Evolutionary conservation across 2,797 vertebrate species (phyloP), one percentile per base, ranked within the genome.

Genomic region (Telmatherina bonti): DNA sequence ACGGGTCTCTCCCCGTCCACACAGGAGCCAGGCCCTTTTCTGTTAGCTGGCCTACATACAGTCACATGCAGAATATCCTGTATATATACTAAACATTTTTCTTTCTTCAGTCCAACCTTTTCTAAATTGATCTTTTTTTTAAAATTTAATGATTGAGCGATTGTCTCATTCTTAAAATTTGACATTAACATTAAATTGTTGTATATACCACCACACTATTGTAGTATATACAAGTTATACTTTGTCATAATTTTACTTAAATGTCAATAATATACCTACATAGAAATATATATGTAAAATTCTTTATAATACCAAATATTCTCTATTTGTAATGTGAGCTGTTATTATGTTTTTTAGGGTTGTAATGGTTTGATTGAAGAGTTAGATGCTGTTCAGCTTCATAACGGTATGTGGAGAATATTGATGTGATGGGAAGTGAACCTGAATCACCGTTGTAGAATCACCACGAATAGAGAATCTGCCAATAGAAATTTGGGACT

Each of bases 211-310:
- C 91, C 81, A 89, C 78, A 85, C 55, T 85, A 72, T 86, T 67
- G 92, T 89, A 88, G 92, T 88, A 90, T 81, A 91, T 83, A 90
- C 85, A 72, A 69, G 93, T 89, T 86, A 93, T 93, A 92, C 89
- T 93, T 94, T 93, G 87, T 92, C 93, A 93, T 94, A 84, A 88
- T 92, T 92, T 93, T 82, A 91, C 79, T 89, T 93, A 94, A 92
- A 94, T 92, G 91, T 93, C 94, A 90, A 91, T 92, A 94, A 94
- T 94, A 95, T 94, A 94, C 92, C 93, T 95, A 94, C 90, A 94
- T 94, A 95, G 91, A 95, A 94, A 95, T 95, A 95, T 95, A 95
- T 93, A 94, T 91, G 85, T 92, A 91, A 92, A n/a, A 92, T 93
- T 93, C 93, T 93, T 93, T 92, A 92, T 92, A 91, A 90, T 94